Evolutionary conservation across 2,113 vertebrate species (phyloP).

Genomic region (Ptilonorhynchus violaceus): DNA sequence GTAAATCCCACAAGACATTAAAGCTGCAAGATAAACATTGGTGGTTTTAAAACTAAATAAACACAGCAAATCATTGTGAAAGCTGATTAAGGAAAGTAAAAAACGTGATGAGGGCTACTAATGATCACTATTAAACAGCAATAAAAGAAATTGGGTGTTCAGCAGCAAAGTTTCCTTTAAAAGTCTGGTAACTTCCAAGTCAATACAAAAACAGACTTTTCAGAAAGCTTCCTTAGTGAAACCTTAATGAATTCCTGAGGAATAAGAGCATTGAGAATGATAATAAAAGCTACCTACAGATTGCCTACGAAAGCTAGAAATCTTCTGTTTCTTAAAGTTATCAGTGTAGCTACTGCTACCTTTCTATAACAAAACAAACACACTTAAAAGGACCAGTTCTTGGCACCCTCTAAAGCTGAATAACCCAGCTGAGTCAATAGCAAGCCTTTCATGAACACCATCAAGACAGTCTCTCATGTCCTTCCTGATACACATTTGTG

Average conservation of each 20-base stretch:
- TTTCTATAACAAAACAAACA: background rate
- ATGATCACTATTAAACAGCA: background rate
- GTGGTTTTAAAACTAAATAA: constrained; percentile 30
- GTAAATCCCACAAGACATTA: constrained; percentile 1
- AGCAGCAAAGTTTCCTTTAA: background rate
- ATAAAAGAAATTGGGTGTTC: background rate
- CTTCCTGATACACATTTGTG: background rate
- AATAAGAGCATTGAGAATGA: background rate
- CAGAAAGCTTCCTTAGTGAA: background rate
- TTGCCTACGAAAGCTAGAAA: background rate
- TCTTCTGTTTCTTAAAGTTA: background rate
- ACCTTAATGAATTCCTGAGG: background rate
- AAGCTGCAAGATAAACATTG: background rate
- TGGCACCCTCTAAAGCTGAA: background rate
- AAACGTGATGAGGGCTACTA: background rate
- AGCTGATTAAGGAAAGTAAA: constrained; percentile 13
- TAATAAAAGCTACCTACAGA: background rate
- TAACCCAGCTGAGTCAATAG: background rate
- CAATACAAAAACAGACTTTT: background rate
- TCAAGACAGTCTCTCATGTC: background rate
- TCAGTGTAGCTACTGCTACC: background rate
- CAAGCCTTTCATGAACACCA: background rate
- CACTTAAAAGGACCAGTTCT: background rate
- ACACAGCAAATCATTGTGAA: constrained; percentile 14
- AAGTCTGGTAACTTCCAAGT: background rate